Base-by-base conservation (phyloP, 1,140 invertebrate species). In the Eriosoma lanigerum region DNA sequence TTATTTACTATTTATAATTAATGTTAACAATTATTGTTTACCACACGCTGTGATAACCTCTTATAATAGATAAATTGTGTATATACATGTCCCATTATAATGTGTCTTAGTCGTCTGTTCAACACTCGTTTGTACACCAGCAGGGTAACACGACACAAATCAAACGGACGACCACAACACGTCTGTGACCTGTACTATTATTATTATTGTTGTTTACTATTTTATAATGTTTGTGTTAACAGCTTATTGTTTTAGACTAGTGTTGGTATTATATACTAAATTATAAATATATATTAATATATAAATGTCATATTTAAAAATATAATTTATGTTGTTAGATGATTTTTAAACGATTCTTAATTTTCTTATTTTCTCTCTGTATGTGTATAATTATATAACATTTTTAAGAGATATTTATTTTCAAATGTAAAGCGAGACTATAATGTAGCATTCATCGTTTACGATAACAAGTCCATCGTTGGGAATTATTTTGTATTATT, bases 151-250 rank as follows among this genome's bases (percentile, higher is more conserved):
- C 32, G 13, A n/a, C 4, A 21, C 38, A 44, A 15, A 46, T 21
- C 64, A 46, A n/a, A 15, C 15, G 21, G 44, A 62, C 64, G 24
- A 48, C 66, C 38, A 4, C 66, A 24, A n/a, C 64, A n/a, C 64
- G 64, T 68, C 64, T 38, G 19, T 24, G 38, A 68, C 38, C 44
- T 38, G 44, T 68, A 68, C 46, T 48, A 48, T 68, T 48, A 24
- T 15, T 68, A 68, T 24, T 68, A 64, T 64, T 60, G n/a, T 64
- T 64, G 64, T 68, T 68, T 48, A 68, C 44, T 68, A 3, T 58
- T 56, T 56, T 21, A 19, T 19, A 48, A 48, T 15, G 10, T 13
- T 56, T 21, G 50, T 52, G 50, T 52, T 52, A 52, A 52, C 8
- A 0, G 52, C 52, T 56, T 56, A 56, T 56, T 21, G 19, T 56